A percentile compares a stretch with the other conserved stretches of the same genome.
Conservation (phyloP, 2,888 invertebrate genomes). For the Rapana venosa region DNA sequence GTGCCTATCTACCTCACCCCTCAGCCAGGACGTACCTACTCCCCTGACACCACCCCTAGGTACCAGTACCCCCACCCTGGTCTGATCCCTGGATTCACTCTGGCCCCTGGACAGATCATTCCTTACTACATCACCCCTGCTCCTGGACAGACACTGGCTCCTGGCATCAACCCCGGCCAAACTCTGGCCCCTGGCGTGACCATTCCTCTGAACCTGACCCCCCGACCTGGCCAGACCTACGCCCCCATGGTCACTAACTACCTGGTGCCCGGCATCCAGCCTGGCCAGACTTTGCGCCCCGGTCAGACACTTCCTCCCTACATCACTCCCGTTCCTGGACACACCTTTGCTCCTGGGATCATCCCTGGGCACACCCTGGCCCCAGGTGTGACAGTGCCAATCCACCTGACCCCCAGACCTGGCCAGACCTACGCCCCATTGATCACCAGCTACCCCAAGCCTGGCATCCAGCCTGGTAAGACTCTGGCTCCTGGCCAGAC, state of each 20-base stretch:
- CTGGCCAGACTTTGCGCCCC: constrained; percentile 37
- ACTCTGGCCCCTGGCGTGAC: constrained; percentile 56
- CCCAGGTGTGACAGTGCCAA: constrained; percentile 53
- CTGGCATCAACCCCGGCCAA: constrained; percentile 51
- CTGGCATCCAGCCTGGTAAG: constrained; percentile 36
- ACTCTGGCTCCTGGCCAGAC: constrained; percentile 52
- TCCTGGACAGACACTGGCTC: constrained; percentile 54
- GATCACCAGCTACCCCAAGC: constrained; percentile 48
- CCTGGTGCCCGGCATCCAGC: constrained; percentile 2
- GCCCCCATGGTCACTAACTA: constrained; percentile 50
- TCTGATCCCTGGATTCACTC: constrained; percentile 53
- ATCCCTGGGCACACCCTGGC: constrained; percentile 56
- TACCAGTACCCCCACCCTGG: constrained; percentile 58
- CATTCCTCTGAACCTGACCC: constrained; percentile 54
- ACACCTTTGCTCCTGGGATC: constrained; percentile 56
- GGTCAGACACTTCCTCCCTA: constrained; percentile 52
- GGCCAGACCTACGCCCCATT: constrained; percentile 56
- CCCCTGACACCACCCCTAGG: constrained; percentile 53
- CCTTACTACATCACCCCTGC: constrained; percentile 53
- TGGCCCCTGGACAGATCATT: constrained; percentile 41
- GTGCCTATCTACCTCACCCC: constrained; percentile 53
- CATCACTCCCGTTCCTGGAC: constrained; percentile 56
- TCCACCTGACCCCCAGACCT: constrained; percentile 53
- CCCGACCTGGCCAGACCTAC: constrained; percentile 56
- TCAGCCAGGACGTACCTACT: constrained; percentile 55